A percentile compares a stretch with the other conserved stretches of the same genome.
These are phyloP conservation scores for Pampus argenteus DNA, from an alignment of 2,797 vertebrate species.

Conservation along the genomic window DNA sequence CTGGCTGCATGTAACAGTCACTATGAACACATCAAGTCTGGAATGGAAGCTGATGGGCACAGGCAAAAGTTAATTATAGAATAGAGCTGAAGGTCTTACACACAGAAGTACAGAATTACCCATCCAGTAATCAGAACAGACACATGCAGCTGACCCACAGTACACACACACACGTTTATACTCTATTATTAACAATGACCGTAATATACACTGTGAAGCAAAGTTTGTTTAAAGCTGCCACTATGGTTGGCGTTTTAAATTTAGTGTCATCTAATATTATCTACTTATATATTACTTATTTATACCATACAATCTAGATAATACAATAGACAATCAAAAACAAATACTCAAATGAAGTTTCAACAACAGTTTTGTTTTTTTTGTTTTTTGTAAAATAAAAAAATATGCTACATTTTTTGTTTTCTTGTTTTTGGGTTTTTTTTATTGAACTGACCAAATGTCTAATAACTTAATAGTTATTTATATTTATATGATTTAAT, in stretches of 20 bases:
- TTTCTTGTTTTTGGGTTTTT: neutral
- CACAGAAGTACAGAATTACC: constrained; percentile 77
- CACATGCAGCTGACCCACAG: constrained; percentile 56
- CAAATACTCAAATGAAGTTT: neutral
- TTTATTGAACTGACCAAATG: neutral
- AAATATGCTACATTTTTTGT: too few species aligned
- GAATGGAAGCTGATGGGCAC: constrained; percentile 79
- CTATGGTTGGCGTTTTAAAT: neutral
- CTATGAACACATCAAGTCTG: constrained; percentile 79
- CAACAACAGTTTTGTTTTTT: too few species aligned
- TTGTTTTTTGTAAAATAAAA: too few species aligned
- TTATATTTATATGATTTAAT: neutral
- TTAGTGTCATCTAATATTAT: neutral
- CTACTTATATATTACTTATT: neutral
- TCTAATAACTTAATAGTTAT: neutral
- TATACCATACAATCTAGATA: neutral
- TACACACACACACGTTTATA: constrained; percentile 23
- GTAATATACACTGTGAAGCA: constrained; percentile 24
- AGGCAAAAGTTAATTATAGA: constrained; percentile 85
- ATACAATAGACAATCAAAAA: neutral
- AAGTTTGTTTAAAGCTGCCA: constrained; percentile 36
- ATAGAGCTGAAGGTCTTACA: constrained; percentile 81
- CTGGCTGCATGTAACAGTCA: constrained; percentile 77
- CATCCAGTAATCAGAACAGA: constrained; percentile 77
- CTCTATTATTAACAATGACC: constrained; percentile 46